Conservation (phyloP, 2,888 invertebrate genomes). For the Ecliptopera silaceata region DNA sequence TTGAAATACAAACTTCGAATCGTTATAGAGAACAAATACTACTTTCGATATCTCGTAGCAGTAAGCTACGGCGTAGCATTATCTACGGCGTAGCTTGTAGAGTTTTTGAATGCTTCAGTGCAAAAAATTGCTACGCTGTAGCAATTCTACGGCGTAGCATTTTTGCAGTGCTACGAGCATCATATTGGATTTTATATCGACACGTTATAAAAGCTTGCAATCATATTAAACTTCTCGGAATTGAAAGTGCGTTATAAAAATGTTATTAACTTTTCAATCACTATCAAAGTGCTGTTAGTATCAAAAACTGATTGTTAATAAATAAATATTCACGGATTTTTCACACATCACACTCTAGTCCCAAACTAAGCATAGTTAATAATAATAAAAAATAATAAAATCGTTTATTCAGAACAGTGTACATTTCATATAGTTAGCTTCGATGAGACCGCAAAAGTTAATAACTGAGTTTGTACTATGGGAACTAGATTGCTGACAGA, state of each 20-base stretch:
- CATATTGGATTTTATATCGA: background rate
- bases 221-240: background rate
- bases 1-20: constrained; percentile 9
- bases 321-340: no score
- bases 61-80: constrained; percentile 1
- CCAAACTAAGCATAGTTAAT: no score
- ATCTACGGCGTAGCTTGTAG: constrained; percentile 17
- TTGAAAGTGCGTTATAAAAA: background rate
- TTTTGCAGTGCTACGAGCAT: background rate
- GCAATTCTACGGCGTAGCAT: background rate
- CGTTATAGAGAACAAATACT: constrained; percentile 4
- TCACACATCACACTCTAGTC: no score
- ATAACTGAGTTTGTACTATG: no score
- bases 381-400: no score
- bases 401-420: no score
- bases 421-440: no score
- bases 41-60: constrained; percentile 14
- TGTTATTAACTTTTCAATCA: constrained; percentile 12
- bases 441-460: no score
- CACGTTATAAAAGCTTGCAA: background rate
- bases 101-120: no score
- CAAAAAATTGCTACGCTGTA: background rate
- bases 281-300: background rate
- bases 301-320: no score
- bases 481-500: no score